Evolutionary conservation across 2,888 invertebrate genomes (phyloP).

Genomic region (Lamproptera curius): DNA sequence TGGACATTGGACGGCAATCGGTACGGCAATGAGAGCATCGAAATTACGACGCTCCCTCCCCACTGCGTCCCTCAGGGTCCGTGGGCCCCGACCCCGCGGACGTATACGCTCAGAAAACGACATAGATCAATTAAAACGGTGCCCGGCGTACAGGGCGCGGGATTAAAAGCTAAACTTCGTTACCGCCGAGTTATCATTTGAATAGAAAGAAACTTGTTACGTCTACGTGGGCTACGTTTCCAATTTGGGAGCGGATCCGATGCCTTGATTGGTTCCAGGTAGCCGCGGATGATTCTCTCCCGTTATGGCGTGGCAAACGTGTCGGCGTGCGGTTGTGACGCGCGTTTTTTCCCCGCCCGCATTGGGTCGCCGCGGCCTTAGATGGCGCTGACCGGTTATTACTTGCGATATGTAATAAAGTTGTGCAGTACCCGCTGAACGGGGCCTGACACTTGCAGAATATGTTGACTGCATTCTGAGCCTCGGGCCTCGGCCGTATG

Average conservation of each 20-base stretch:
- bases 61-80: too few relatives aligned
- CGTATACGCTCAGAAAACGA: slow-evolving; percentile 47
- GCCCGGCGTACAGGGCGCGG: slow-evolving; percentile 40
- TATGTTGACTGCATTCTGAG: slow-evolving; percentile 20
- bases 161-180: slow-evolving; percentile 74
- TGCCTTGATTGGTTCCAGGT: slow-evolving; percentile 66
- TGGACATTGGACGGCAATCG: background rate
- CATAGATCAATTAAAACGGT: slow-evolving; percentile 61
- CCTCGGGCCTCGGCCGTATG: background rate
- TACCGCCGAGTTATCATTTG: slow-evolving; percentile 66
- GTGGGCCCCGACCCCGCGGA: slow-evolving; percentile 37
- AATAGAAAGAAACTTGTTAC: slow-evolving; percentile 75
- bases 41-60: slow-evolving; percentile 13
- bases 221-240: slow-evolving; percentile 61
- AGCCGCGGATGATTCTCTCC: slow-evolving; percentile 49
- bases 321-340: slow-evolving; percentile 14
- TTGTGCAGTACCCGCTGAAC: slow-evolving; percentile 16
- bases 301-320: slow-evolving; percentile 24
- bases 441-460: slow-evolving; percentile 10
- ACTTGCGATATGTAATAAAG: slow-evolving; percentile 18
- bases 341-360: slow-evolving; percentile 12
- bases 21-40: slow-evolving; percentile 12
- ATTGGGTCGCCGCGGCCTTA: slow-evolving; percentile 9
- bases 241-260: slow-evolving; percentile 71
- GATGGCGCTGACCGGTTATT: slow-evolving; percentile 16